A percentile compares a stretch with the other conserved stretches of the same genome.
These are phyloP conservation scores for Nephrotoma appendiculata DNA, from an alignment of 2,888 invertebrate genomes.

Conservation along the genomic window DNA sequence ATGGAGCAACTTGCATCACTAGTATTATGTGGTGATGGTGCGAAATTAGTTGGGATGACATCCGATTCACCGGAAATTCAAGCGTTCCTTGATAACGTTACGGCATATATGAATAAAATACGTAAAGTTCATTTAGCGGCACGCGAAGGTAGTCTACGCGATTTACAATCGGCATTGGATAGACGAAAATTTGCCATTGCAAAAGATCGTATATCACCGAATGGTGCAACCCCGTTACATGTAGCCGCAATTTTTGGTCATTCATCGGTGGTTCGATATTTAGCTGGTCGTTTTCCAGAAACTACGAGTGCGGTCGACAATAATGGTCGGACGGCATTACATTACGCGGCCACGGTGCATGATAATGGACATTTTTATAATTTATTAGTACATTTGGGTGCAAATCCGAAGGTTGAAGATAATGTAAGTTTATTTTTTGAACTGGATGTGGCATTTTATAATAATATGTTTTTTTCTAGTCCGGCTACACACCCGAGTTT, in stretches of 20 bases:
- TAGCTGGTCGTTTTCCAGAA: conserved; percentile 71
- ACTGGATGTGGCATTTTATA: neutral
- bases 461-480: neutral
- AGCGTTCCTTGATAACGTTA: conserved; percentile 75
- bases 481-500: conserved; percentile 61
- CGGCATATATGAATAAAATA: conserved; percentile 81
- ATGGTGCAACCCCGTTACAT: conserved; percentile 75
- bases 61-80: conserved; percentile 66
- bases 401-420: conserved; percentile 67
- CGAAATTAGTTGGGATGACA: conserved; percentile 52
- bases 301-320: conserved; percentile 66
- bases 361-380: conserved; percentile 83
- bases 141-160: conserved; percentile 66
- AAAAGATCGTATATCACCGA: conserved; percentile 65
- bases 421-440: conserved; percentile 45
- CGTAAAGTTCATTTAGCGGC: conserved; percentile 77
- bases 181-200: conserved; percentile 84
- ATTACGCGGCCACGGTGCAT: conserved; percentile 70
- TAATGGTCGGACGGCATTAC: conserved; percentile 72
- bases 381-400: conserved; percentile 70
- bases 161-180: conserved; percentile 73
- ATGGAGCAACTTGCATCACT: conserved; percentile 82
- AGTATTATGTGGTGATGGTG: conserved; percentile 78
- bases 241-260: conserved; percentile 74
- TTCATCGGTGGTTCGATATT: conserved; percentile 45